Evolutionary conservation across 1,140 invertebrate genomes (phyloP).

Genomic region (Megalonaias nervosa): DNA sequence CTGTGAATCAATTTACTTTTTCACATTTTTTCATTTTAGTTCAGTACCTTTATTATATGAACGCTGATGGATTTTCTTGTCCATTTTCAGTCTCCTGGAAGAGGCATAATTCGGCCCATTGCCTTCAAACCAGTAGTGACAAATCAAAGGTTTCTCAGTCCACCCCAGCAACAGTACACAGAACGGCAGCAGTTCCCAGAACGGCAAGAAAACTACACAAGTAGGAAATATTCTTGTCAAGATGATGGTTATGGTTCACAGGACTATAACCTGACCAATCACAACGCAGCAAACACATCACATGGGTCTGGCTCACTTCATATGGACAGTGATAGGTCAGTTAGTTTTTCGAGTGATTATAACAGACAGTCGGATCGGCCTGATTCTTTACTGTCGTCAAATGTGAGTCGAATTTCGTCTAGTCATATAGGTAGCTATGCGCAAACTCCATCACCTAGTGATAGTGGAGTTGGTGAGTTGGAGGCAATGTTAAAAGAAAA

Average conservation of each 20-base stretch:
- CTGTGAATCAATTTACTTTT: no score
- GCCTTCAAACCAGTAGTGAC: constrained; percentile 80
- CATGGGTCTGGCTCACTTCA: constrained; percentile 42
- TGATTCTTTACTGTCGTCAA: constrained; percentile 51
- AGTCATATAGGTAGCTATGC: constrained; percentile 53
- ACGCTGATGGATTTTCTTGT: constrained; percentile 16
- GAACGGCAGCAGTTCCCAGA: constrained; percentile 29
- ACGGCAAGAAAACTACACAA: background rate
- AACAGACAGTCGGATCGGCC: constrained; percentile 45
- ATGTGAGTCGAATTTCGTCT: constrained; percentile 53
- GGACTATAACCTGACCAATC: constrained; percentile 44
- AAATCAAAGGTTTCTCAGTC: constrained; percentile 11
- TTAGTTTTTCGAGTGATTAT: constrained; percentile 53
- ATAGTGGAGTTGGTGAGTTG: constrained; percentile 86
- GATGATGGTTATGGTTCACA: constrained; percentile 57
- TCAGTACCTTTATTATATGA: no score
- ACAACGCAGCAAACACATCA: constrained; percentile 33
- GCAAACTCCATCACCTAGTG: constrained; percentile 84
- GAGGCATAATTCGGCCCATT: constrained; percentile 82
- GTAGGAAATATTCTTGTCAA: constrained; percentile 37
- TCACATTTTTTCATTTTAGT: no score
- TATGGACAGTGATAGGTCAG: constrained; percentile 53
- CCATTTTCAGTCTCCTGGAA: constrained; percentile 69
- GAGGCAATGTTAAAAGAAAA: constrained; percentile 82
- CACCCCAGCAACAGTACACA: constrained; percentile 34